phyloP scores from a whole-genome alignment of 2,888 invertebrate genomes.

The Tenthredo livida region DNA sequence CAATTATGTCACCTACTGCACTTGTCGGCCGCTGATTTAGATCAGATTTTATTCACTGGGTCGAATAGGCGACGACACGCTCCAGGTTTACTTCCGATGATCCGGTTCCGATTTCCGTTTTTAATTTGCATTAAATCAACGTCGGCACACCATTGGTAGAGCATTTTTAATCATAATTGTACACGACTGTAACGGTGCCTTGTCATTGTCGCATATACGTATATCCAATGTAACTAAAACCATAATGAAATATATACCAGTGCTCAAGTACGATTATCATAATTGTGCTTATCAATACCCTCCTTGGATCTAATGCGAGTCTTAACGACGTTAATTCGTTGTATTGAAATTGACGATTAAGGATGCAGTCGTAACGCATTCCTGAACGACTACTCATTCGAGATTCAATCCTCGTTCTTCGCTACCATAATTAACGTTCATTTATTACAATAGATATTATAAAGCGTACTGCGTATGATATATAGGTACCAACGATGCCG shows the following conservation, averaged over 20 bases:
- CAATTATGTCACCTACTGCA: not conserved
- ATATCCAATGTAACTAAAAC: not conserved
- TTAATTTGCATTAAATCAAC: not conserved
- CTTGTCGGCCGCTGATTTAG: not conserved
- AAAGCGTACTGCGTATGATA: not conserved
- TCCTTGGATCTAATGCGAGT: not conserved
- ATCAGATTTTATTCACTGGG: not conserved
- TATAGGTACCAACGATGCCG: not conserved
- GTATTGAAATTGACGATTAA: not conserved
- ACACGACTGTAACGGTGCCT: not conserved
- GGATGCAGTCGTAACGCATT: not conserved
- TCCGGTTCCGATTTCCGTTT: constrained; percentile 16
- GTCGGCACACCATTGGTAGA: not conserved
- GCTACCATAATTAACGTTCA: constrained; percentile 16
- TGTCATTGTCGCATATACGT: not conserved
- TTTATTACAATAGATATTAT: not conserved
- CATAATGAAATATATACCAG: constrained; percentile 17
- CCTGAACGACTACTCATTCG: not conserved
- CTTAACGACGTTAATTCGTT: not conserved
- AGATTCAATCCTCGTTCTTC: not conserved
- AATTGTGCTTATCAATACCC: not conserved
- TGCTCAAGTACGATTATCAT: constrained; percentile 19
- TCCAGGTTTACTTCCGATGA: constrained; percentile 7
- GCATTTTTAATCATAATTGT: not conserved
- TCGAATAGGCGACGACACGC: not conserved